Conservation (phyloP, 2,797 vertebrate species). For the Coregonus sp. region DNA sequence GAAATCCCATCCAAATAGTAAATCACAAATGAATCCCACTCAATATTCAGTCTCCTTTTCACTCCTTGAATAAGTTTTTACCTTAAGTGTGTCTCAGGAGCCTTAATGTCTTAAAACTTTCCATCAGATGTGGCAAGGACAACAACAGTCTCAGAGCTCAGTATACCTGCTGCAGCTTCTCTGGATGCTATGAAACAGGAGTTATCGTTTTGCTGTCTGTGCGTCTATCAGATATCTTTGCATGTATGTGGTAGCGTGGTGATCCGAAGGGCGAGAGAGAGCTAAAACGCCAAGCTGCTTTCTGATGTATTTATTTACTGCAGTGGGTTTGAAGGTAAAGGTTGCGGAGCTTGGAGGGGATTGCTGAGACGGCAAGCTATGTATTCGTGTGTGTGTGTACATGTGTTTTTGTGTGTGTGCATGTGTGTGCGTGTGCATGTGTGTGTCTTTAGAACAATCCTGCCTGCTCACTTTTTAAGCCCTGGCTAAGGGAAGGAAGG, state of each 20-base stretch:
- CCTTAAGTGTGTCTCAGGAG: neutral
- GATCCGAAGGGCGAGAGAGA: constrained; percentile 54
- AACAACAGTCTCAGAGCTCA: neutral
- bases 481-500: constrained; percentile 17
- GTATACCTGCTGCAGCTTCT: neutral
- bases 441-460: constrained; percentile 24
- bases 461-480: constrained; percentile 32
- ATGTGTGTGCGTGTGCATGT: constrained; percentile 23
- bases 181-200: neutral
- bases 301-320: constrained; percentile 65
- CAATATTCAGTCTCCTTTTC: neutral
- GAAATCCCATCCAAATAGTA: neutral
- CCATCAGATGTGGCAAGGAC: constrained; percentile 1
- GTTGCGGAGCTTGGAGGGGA: constrained; percentile 49
- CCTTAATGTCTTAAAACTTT: constrained; percentile 2
- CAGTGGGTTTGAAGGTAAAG: constrained; percentile 59
- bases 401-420: neutral
- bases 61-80: neutral
- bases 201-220: constrained; percentile 26
- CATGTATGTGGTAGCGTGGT: constrained; percentile 34
- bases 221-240: constrained; percentile 57
- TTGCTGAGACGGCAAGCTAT: constrained; percentile 51
- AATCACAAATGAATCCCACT: neutral
- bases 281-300: constrained; percentile 57
- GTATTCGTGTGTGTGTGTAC: neutral